Evolutionary conservation across 1,140 invertebrate species (phyloP), one percentile per base, ranked within the genome.

Genomic region (Paraescarpia echinospica): DNA sequence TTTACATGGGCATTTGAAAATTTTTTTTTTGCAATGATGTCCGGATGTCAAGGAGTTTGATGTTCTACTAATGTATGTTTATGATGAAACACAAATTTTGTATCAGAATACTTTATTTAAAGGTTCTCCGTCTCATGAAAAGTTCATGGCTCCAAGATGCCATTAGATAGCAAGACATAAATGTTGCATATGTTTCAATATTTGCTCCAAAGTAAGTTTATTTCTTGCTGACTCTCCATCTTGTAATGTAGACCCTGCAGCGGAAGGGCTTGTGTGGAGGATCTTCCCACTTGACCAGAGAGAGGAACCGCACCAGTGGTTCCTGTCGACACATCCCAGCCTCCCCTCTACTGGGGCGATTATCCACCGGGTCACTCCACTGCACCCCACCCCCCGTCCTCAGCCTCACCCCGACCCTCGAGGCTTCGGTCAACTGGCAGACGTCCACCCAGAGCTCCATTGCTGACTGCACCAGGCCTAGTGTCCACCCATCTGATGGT

Each of bases 341-440:
- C 34, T 90, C 90, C 8, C 34, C 90, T 18, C 34, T 34, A 27
- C 34, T 41, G 90, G 35, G 35, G 4, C 34, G 35, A 34, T 33
- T 34, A 33, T 31, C 90, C n/a, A 27, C 92, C 12, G 35, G 77
- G 59, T 77, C 59, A 18, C 59, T 18, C 18, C 14, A 92, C 51
- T n/a, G 91, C 89, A 31, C 77, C 93, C 93, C 94, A 0, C 94
- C 95, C 14, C 95, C 95, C 1, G 93, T 96, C 1, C 94, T 94
- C 92, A 95, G 94, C 48, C 93, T 96, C 31, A 95, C 94, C 0
- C 94, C 95, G 48, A 95, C 95, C 6, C 92, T 96, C 31, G 93
- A 95, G 92, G 94, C 94, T 27, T 95, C 94, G 14, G 89, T 89
- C 33, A 34, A 14, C 33, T 92, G 92, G 51, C 59, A 77, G 14